phyloP scores from a whole-genome alignment of 2,113 vertebrate species.

The Mustela lutreola region DNA sequence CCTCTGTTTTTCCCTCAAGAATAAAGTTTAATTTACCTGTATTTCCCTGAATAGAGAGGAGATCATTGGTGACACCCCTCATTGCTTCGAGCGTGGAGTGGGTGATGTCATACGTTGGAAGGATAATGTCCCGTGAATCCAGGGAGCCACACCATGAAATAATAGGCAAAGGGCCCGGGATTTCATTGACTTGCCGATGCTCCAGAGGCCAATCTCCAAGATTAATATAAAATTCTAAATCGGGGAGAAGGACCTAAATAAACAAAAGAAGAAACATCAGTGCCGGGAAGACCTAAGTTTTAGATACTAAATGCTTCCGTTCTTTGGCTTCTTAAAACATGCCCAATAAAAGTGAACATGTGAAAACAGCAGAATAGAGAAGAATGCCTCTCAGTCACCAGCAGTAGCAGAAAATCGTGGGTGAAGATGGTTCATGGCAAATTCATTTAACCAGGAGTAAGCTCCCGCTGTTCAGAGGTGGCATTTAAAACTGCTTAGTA shows the following conservation, averaged over 20 bases:
- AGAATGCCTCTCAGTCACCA: neutral
- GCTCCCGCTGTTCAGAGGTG: neutral
- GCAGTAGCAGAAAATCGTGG: neutral
- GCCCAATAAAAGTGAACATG: neutral
- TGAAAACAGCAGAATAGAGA: neutral
- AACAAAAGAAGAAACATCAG: constrained; percentile 29
- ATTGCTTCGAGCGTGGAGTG: constrained; percentile 96
- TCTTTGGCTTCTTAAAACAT: constrained; percentile 25
- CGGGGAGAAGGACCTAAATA: constrained; percentile 91
- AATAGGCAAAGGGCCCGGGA: constrained; percentile 91
- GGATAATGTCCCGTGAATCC: constrained; percentile 93
- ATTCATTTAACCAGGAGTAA: neutral
- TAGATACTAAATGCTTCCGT: neutral
- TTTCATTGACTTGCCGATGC: constrained; percentile 87
- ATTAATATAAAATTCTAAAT: constrained; percentile 96
- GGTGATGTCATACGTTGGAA: constrained; percentile 96
- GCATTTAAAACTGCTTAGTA: neutral
- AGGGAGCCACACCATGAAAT: constrained; percentile 96
- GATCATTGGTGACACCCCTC: constrained; percentile 95
- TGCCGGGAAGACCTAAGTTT: neutral
- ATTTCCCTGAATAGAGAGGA: constrained; percentile 96
- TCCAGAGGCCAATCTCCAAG: constrained; percentile 97
- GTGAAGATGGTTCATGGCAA: neutral
- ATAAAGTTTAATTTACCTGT: constrained; percentile 88
- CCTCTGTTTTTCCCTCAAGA: neutral